Conservation (phyloP, 2,113 vertebrate species). For the Nipponia nippon region DNA sequence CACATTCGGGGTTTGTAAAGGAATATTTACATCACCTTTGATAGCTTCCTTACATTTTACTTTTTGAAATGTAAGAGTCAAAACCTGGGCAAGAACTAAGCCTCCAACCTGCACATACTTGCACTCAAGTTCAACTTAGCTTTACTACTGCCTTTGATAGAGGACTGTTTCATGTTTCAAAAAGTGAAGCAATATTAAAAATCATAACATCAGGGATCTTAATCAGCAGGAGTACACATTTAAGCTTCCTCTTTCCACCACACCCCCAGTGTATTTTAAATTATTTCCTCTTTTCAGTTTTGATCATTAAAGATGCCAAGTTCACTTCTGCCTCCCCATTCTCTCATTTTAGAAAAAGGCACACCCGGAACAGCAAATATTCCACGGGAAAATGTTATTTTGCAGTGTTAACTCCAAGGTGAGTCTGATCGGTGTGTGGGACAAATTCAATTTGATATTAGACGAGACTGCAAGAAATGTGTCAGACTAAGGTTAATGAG, state of each 20-base stretch:
- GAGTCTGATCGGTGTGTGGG: neutral
- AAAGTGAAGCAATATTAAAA: neutral
- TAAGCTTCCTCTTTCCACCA: neutral
- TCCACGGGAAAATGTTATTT: neutral
- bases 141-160: neutral
- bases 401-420: neutral
- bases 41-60: neutral
- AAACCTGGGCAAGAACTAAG: neutral
- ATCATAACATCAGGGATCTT: neutral
- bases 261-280: neutral
- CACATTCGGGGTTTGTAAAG: neutral
- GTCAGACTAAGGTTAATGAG: neutral
- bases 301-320: neutral
- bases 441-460: neutral
- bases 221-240: neutral
- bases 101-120: neutral
- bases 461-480: neutral
- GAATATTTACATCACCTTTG: neutral
- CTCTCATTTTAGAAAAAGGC: neutral
- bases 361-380: neutral
- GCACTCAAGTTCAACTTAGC: neutral
- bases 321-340: neutral
- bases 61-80: neutral
- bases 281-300: conserved; percentile 44
- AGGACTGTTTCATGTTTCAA: neutral